Evolutionary conservation across 2,113 vertebrate species (phyloP).

Genomic region (Sceloporus undulatus): DNA sequence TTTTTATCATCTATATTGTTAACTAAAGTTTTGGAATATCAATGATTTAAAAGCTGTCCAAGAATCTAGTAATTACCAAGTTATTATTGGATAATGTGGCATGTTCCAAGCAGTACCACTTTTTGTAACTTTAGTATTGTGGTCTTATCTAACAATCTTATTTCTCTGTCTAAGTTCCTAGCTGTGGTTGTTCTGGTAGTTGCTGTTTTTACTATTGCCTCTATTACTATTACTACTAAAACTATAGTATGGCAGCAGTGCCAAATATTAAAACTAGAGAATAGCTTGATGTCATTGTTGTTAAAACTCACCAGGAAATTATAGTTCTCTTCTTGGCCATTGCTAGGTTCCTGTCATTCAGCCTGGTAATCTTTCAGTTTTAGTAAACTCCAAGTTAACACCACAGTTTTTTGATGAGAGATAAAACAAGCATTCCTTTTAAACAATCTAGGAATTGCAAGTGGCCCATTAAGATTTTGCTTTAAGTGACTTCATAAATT

Average conservation of each 20-base stretch:
- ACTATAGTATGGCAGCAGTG: neutral
- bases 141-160: no score
- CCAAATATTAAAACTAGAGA: neutral
- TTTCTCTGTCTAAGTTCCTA: no score
- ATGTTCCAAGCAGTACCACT: no score
- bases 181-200: no score
- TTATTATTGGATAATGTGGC: no score
- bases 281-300: neutral
- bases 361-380: neutral
- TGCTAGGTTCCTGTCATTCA: neutral
- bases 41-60: no score
- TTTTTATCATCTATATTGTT: no score
- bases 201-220: neutral
- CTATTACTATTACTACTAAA: neutral
- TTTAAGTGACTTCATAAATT: constrained; percentile 31
- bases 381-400: constrained; percentile 14
- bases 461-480: neutral
- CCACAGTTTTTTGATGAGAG: neutral
- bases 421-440: constrained; percentile 18
- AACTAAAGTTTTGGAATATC: no score
- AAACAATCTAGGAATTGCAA: constrained; percentile 18
- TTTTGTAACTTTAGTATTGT: no score
- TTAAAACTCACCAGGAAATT: neutral
- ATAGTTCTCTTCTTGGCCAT: neutral
- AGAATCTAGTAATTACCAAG: no score